Evolutionary conservation across 2,797 vertebrate genomes (phyloP).

Genomic region (Protosalanx chinensis): DNA sequence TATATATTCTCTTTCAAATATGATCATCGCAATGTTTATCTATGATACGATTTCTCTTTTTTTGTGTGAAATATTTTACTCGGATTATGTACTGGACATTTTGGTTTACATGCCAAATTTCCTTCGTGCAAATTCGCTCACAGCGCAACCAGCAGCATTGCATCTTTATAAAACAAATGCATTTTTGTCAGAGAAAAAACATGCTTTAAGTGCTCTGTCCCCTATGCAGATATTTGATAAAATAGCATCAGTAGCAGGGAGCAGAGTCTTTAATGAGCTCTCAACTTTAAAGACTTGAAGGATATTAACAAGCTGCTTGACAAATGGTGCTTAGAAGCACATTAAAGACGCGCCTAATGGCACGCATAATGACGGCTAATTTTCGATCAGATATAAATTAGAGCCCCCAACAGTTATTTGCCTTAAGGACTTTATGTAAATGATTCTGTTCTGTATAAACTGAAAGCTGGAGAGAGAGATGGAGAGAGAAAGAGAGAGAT

Average conservation of each 20-base stretch:
- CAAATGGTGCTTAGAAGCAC: constrained; percentile 99
- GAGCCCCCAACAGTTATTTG: constrained; percentile 99
- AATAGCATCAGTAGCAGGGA: constrained; percentile 94
- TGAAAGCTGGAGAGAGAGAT: constrained; percentile 77
- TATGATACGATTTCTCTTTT: too few species aligned
- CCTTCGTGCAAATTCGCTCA: neutral
- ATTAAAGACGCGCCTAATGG: constrained; percentile 99
- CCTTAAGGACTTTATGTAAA: constrained; percentile 99
- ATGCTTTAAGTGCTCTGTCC: constrained; percentile 60
- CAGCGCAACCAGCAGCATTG: neutral
- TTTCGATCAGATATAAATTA: constrained; percentile 99
- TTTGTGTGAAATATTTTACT: too few species aligned
- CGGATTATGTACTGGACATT: neutral
- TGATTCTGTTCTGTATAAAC: constrained; percentile 99
- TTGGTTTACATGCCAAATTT: neutral
- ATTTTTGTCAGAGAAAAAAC: constrained; percentile 37
- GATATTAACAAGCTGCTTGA: constrained; percentile 99
- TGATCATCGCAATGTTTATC: too few species aligned
- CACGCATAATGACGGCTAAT: constrained; percentile 99
- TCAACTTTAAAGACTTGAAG: constrained; percentile 99
- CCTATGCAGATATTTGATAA: constrained; percentile 83
- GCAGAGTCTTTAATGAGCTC: constrained; percentile 98
- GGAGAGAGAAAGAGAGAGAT: constrained; percentile 33
- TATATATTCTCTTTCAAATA: neutral
- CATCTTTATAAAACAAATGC: neutral